Evolutionary conservation across 1,140 invertebrate species (phyloP).

Genomic region (Pomacea maculata): DNA sequence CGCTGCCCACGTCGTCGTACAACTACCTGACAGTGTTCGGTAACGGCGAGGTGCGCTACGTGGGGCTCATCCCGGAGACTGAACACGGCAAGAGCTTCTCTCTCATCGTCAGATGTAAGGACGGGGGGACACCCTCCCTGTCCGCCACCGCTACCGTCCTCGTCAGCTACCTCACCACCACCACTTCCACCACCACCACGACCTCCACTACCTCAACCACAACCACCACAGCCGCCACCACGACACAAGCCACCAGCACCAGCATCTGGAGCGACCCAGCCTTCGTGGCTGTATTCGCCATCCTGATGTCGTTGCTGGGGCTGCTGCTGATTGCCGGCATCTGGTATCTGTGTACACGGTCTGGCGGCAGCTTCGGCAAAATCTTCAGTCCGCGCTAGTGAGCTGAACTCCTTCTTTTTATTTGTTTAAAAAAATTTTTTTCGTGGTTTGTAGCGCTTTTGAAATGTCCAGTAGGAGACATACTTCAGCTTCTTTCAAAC

Average conservation of each 20-base stretch:
- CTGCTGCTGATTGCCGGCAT: slow-evolving; percentile 7
- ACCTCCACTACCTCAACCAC: slow-evolving; percentile 26
- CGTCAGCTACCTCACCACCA: slow-evolving; percentile 24
- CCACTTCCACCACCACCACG: slow-evolving; percentile 28
- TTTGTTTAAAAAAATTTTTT: no score
- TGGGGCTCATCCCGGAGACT: slow-evolving; percentile 19
- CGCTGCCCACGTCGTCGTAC: not conserved
- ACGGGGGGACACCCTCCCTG: slow-evolving; percentile 19
- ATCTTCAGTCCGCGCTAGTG: no score
- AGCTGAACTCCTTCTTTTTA: no score
- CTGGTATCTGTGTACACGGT: not conserved
- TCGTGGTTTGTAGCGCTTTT: no score
- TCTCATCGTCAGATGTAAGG: slow-evolving; percentile 25
- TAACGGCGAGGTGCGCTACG: slow-evolving; percentile 15
- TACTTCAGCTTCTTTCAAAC: no score
- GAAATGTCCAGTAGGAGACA: no score
- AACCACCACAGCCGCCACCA: slow-evolving; percentile 16
- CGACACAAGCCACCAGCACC: slow-evolving; percentile 15
- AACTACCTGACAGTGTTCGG: slow-evolving; percentile 19
- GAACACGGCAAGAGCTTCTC: slow-evolving; percentile 25
- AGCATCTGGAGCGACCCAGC: slow-evolving; percentile 18
- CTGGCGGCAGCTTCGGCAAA: not conserved
- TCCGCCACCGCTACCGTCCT: slow-evolving; percentile 20
- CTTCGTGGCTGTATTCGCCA: slow-evolving; percentile 16
- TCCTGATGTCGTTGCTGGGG: slow-evolving; percentile 18